Evolutionary conservation across 2,888 invertebrate genomes (phyloP).

Genomic region (Lasioglossum marginatum): DNA sequence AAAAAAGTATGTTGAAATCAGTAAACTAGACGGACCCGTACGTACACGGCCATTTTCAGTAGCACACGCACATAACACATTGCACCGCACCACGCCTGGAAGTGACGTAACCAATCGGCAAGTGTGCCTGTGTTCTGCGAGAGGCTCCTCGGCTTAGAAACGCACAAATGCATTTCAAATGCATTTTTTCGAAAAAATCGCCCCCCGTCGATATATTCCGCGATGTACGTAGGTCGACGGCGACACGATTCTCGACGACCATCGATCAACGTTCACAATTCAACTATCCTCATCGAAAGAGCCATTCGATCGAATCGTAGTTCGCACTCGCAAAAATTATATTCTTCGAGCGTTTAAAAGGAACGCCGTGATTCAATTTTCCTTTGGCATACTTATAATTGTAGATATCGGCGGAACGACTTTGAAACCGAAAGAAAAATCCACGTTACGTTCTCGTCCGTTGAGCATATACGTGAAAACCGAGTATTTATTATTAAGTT

Average conservation of each 20-base stretch:
- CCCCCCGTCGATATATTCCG: neutral
- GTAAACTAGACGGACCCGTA: slow-evolving; percentile 65
- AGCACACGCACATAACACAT: slow-evolving; percentile 75
- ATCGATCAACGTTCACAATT: slow-evolving; percentile 1
- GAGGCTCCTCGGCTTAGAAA: slow-evolving; percentile 44
- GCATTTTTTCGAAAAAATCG: slow-evolving; percentile 19
- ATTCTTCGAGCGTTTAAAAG: neutral
- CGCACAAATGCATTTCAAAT: slow-evolving; percentile 32
- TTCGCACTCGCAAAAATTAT: neutral
- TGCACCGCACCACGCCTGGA: slow-evolving; percentile 83
- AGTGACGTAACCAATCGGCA: slow-evolving; percentile 82
- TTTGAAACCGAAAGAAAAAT: neutral
- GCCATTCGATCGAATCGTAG: slow-evolving; percentile 1
- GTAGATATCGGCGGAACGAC: neutral
- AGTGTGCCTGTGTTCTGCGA: slow-evolving; percentile 58
- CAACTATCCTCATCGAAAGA: neutral
- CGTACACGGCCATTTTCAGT: slow-evolving; percentile 82
- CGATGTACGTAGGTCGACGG: slow-evolving; percentile 6
- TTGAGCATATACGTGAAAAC: neutral
- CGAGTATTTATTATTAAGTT: slow-evolving; percentile 47
- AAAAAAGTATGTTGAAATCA: slow-evolving; percentile 54
- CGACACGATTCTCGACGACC: neutral
- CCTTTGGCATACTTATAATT: neutral
- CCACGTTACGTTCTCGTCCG: neutral
- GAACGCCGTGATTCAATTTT: neutral